Evolutionary conservation across 2,888 invertebrate genomes (phyloP).

Genomic region (Pteria penguin): DNA sequence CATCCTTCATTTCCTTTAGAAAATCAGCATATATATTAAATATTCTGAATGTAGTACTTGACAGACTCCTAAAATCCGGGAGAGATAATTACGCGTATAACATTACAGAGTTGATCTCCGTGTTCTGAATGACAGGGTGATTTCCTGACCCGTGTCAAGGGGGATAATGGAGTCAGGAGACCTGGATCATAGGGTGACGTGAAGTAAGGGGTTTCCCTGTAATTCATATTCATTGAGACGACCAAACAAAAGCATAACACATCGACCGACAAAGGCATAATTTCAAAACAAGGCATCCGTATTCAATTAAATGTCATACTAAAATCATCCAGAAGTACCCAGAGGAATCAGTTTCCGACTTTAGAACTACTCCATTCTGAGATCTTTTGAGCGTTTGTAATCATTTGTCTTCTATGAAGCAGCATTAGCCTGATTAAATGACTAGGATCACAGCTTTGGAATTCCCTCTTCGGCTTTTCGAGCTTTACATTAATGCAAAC

Average conservation of each 20-base stretch:
- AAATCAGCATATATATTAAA: too few relatives aligned
- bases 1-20: too few relatives aligned
- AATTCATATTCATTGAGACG: background rate
- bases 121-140: too few relatives aligned
- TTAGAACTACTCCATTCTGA: background rate
- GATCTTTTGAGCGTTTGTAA: background rate
- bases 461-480: slow-evolving; percentile 6
- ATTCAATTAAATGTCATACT: background rate
- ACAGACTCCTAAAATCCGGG: too few relatives aligned
- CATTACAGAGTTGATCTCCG: too few relatives aligned
- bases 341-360: background rate
- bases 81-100: too few relatives aligned
- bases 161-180: background rate
- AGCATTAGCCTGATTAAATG: slow-evolving; percentile 14
- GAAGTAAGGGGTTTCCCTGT: background rate
- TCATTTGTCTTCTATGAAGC: background rate
- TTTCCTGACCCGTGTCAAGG: background rate
- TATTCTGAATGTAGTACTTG: too few relatives aligned
- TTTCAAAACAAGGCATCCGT: background rate
- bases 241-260: slow-evolving; percentile 2
- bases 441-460: slow-evolving; percentile 1
- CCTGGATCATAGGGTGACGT: background rate
- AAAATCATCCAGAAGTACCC: background rate
- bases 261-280: background rate
- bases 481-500: slow-evolving; percentile 2